These are phyloP conservation scores for Colletes latitarsis DNA, from an alignment of 1,140 invertebrate species.

Conservation along the genomic window DNA sequence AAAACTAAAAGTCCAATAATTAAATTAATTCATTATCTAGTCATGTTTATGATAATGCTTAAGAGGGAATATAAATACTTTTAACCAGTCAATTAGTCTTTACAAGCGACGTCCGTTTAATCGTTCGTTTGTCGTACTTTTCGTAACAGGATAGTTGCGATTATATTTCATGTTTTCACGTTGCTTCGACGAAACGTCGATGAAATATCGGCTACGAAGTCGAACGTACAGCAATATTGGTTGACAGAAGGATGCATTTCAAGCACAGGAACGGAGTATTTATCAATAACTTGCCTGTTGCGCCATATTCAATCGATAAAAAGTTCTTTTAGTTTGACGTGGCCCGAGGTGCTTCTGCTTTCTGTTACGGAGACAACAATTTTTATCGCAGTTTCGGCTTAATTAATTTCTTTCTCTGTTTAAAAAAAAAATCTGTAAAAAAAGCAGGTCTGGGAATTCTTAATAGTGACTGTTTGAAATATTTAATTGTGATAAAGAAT, in stretches of 20 bases:
- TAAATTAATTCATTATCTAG: too few relatives aligned
- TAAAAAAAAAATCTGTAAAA: too few relatives aligned
- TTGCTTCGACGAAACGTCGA: background rate
- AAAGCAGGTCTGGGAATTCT: too few relatives aligned
- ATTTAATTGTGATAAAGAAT: too few relatives aligned
- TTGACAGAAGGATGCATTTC: background rate
- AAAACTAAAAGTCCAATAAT: too few relatives aligned
- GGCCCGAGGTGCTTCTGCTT: background rate
- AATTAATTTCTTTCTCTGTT: too few relatives aligned
- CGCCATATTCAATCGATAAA: background rate
- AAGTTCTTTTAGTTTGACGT: background rate
- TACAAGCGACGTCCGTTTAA: too few relatives aligned
- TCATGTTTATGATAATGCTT: too few relatives aligned
- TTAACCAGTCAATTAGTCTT: background rate
- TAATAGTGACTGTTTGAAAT: too few relatives aligned
- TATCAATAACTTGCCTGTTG: conserved; percentile 45
- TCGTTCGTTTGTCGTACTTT: background rate
- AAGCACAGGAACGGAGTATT: background rate
- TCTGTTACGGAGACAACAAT: too few relatives aligned
- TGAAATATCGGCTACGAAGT: background rate
- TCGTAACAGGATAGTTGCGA: background rate
- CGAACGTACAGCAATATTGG: background rate
- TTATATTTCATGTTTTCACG: background rate
- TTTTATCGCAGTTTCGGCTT: background rate
- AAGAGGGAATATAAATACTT: too few relatives aligned